Evolutionary conservation across 2,113 vertebrate genomes (phyloP).

Genomic region (Dendropsophus ebraccatus): DNA sequence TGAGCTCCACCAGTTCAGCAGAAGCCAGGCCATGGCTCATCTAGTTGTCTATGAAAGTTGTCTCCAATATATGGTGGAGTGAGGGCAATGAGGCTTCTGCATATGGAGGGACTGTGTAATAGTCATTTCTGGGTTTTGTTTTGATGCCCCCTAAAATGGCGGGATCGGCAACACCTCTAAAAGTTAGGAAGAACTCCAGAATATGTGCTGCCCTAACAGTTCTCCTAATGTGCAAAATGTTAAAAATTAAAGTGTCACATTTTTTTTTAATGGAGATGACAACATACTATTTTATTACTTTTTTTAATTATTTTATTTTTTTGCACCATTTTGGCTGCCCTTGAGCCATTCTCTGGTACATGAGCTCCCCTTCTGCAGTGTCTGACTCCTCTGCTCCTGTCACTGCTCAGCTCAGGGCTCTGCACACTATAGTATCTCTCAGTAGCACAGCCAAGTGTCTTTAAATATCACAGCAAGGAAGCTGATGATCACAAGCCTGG

Average conservation of each 20-base stretch:
- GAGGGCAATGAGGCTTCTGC: neutral
- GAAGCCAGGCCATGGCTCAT: conserved; percentile 27
- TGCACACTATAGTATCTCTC: conserved; percentile 13
- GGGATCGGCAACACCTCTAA: neutral
- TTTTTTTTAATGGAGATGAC: neutral
- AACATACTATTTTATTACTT: neutral
- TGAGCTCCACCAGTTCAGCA: conserved; percentile 9
- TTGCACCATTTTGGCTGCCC: neutral
- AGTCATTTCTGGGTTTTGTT: neutral
- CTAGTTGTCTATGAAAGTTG: neutral
- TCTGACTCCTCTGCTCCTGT: neutral
- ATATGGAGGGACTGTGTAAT: neutral
- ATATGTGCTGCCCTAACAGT: no score
- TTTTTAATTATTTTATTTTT: neutral
- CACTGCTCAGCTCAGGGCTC: neutral
- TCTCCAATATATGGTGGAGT: neutral
- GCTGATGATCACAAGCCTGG: conserved; percentile 61
- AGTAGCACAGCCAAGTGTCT: conserved; percentile 50
- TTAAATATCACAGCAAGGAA: conserved; percentile 60
- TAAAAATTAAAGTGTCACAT: no score
- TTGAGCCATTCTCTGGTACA: neutral
- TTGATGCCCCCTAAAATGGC: neutral
- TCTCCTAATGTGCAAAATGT: no score
- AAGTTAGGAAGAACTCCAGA: no score
- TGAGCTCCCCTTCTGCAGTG: neutral